Evolutionary conservation across 2,113 vertebrate species (phyloP).

Genomic region (Gymnarchus niloticus): DNA sequence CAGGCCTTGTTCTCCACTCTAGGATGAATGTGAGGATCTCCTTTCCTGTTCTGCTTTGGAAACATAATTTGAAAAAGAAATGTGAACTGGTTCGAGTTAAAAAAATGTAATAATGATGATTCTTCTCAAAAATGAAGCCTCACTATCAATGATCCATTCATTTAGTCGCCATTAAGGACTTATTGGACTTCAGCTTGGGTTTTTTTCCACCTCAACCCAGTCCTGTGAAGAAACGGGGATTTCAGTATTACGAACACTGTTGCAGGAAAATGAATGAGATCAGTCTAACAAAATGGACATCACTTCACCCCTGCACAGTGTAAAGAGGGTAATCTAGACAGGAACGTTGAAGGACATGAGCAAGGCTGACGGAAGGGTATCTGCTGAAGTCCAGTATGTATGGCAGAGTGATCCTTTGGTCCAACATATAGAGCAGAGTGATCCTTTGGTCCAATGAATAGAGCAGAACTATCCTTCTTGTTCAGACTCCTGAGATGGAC

Average conservation of each 20-base stretch:
- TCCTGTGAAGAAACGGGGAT: background rate
- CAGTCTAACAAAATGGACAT: background rate
- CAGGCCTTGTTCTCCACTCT: background rate
- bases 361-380: background rate
- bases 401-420: background rate
- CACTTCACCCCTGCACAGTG: background rate
- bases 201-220: background rate
- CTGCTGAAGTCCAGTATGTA: background rate
- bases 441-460: background rate
- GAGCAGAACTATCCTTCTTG: background rate
- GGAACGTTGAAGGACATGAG: background rate
- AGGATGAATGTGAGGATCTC: background rate
- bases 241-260: background rate
- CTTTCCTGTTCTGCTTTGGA: background rate
- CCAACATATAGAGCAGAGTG: background rate
- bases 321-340: background rate
- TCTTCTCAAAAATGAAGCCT: background rate
- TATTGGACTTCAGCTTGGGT: background rate
- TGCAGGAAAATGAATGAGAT: background rate
- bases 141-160: background rate
- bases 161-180: no score
- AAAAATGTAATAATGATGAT: background rate
- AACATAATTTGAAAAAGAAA: background rate
- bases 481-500: background rate
- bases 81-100: background rate